These are phyloP conservation scores for Arge pagana DNA, from an alignment of 2,888 invertebrate species.

Conservation along the genomic window DNA sequence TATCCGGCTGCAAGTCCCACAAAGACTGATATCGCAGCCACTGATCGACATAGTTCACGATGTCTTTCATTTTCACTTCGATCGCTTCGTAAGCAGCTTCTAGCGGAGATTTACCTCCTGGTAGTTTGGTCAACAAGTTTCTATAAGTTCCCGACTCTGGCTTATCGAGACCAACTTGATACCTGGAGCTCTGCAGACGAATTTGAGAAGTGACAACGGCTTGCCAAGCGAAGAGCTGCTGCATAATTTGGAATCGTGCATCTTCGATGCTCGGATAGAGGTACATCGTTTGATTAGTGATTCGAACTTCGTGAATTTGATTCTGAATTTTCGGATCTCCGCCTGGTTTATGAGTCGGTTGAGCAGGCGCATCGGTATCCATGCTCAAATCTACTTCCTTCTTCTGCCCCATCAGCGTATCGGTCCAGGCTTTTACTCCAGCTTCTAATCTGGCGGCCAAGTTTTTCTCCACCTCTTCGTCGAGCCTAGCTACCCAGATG, in stretches of 20 bases:
- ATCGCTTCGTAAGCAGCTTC: constrained; percentile 92
- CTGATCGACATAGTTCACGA: constrained; percentile 91
- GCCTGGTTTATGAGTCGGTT: constrained; percentile 90
- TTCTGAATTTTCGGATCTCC: constrained; percentile 90
- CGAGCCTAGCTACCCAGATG: constrained; percentile 94
- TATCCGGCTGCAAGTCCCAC: constrained; percentile 98
- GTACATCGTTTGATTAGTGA: constrained; percentile 99
- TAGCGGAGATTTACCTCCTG: constrained; percentile 79
- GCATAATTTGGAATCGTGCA: constrained; percentile 93
- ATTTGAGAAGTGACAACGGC: constrained; percentile 95
- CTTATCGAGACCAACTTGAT: constrained; percentile 92
- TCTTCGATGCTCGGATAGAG: constrained; percentile 95
- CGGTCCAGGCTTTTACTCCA: constrained; percentile 96
- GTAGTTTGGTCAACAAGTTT: constrained; percentile 90
- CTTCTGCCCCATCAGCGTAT: constrained; percentile 83
- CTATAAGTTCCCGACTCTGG: constrained; percentile 91
- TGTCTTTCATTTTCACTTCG: constrained; percentile 86
- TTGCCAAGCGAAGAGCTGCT: constrained; percentile 98
- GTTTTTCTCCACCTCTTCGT: constrained; percentile 96
- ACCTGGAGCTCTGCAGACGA: constrained; percentile 89
- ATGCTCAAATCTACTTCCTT: constrained; percentile 88
- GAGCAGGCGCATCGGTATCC: constrained; percentile 91
- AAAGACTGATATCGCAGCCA: constrained; percentile 98
- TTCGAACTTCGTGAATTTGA: constrained; percentile 94
- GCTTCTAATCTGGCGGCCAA: constrained; percentile 91